Base-by-base conservation (phyloP, 2,113 vertebrate genomes). In the Hyperoodon ampullatus region DNA sequence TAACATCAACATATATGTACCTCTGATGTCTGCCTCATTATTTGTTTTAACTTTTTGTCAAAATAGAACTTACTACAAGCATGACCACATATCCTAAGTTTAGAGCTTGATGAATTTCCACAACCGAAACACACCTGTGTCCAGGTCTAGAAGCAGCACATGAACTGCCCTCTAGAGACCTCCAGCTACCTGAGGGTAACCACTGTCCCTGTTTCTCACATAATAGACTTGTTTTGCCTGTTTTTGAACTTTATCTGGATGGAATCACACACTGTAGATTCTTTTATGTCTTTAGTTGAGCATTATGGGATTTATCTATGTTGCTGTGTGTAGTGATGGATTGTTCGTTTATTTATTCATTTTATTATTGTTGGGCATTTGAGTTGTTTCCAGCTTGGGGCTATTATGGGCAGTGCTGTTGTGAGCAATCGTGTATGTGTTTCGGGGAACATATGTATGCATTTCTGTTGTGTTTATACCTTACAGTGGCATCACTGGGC, bases 381-480 rank as follows among this genome's bases (percentile, higher is more conserved):
- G 80, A 65, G n/a, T n/a, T 39, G n/a, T n/a, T 39, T 84, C 85
- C 53, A 24, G 28, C 63, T 47, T 26, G 21, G 39, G 35, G 74
- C 58, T 87, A 6, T 35, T 84, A 19, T 23, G 80, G 70, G 23
- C 11, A n/a, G 44, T 15, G n/a, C 44, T 53, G 50, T 47, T 53
- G 0, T 24, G 30, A 78, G 4, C 50, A 15, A 28, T 68, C 23
- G 24, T 33, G 1, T 23, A 0, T 82, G 5, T 18, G 33, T 87
- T 70, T 89, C 30, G 21, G 44, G 24, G 70, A 81, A 72, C 65
- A 21, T 30, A 13, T 3, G 16, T 66, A 16, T 58, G 6, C 47
- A 81, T 94, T 81, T 80, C 81, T 70, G 72, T 94, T 85, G 77
- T 75, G 33, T 95, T 89, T 86, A 39, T 47, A 55, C 39, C 19